Percentiles rank a stretch among this genome's conserved stretches.
Conservation (phyloP, 2,888 invertebrate species). For the Zaprionus lineosus region DNA sequence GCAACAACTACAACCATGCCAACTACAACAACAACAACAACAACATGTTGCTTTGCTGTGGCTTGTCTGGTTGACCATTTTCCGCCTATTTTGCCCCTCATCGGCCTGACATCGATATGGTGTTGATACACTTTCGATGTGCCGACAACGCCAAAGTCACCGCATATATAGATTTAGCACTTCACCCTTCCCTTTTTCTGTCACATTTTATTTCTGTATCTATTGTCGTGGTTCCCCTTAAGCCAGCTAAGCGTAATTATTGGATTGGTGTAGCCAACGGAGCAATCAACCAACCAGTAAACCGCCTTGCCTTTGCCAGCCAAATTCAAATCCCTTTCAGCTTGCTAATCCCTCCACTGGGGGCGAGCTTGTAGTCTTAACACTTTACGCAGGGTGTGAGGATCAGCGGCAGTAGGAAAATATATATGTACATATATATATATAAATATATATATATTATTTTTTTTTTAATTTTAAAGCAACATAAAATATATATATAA, state of each 20-base stretch:
- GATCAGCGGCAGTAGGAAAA: not conserved
- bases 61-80: constrained; percentile 45
- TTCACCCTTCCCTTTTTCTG: too few species aligned
- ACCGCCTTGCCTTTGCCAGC: too few species aligned
- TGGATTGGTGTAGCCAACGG: constrained; percentile 29
- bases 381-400: constrained; percentile 33
- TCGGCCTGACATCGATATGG: constrained; percentile 64
- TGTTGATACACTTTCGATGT: constrained; percentile 58
- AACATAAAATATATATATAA: not conserved
- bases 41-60: constrained; percentile 44
- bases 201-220: not conserved
- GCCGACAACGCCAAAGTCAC: constrained; percentile 58
- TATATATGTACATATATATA: not conserved
- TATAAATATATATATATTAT: not conserved
- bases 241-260: constrained; percentile 50
- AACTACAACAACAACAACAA: constrained; percentile 33
- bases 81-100: constrained; percentile 48
- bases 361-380: constrained; percentile 36
- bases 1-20: constrained; percentile 18
- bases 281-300: too few species aligned
- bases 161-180: constrained; percentile 17
- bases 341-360: constrained; percentile 63
- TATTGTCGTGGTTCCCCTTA: constrained; percentile 18
- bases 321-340: constrained; percentile 43
- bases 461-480: too few species aligned